Conservation (phyloP, 92 coral and sea anemone species). For the Parazoanthus darwini region DNA sequence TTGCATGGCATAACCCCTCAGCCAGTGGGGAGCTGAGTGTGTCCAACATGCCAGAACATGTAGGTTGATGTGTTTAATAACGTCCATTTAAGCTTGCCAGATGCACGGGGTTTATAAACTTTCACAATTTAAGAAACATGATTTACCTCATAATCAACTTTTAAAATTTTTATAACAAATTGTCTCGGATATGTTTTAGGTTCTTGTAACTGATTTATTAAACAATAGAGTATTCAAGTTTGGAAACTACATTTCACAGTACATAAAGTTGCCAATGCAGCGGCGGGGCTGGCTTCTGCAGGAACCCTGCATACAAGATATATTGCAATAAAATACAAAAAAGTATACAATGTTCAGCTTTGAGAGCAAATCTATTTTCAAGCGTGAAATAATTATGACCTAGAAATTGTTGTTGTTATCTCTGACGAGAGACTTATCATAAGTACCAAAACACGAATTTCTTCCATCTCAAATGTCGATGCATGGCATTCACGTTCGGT, state of each 20-base stretch:
- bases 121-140: neutral
- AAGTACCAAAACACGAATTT: too few relatives aligned
- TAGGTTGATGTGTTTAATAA: neutral
- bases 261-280: too few relatives aligned
- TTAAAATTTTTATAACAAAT: neutral
- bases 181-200: neutral
- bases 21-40: constrained; percentile 54
- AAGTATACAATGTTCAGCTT: too few relatives aligned
- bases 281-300: too few relatives aligned
- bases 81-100: neutral
- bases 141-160: neutral
- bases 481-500: too few relatives aligned
- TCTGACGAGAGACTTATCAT: too few relatives aligned
- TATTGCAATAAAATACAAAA: too few relatives aligned
- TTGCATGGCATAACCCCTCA: constrained; percentile 13
- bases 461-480: too few relatives aligned
- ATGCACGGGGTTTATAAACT: neutral
- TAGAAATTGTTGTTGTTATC: too few relatives aligned
- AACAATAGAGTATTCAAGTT: neutral
- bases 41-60: constrained; percentile 41
- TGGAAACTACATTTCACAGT: neutral
- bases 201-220: neutral
- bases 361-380: too few relatives aligned
- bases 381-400: too few relatives aligned
- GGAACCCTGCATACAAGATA: too few relatives aligned